Percentiles rank a stretch among this genome's conserved stretches.
Evolutionary conservation across 1,140 invertebrate species (phyloP).

Genomic region (Lordiphosa stackelbergi): DNA sequence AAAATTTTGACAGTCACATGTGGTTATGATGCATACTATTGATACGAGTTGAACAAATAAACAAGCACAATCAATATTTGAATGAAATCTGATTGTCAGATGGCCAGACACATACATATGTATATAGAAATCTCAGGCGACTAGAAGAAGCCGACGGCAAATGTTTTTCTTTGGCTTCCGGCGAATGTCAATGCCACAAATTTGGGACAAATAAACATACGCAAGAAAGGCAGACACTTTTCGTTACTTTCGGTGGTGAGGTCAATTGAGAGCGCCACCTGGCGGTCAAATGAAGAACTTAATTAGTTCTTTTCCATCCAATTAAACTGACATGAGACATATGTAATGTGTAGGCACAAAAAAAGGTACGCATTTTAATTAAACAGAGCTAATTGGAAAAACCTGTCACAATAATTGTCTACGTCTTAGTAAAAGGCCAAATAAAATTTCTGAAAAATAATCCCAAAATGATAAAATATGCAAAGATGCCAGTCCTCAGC

Average conservation of each 20-base stretch:
- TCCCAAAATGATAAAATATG: conserved; percentile 31
- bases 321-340: conserved; percentile 48
- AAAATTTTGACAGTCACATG: too few species aligned
- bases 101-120: conserved; percentile 38
- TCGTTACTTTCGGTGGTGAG: background rate
- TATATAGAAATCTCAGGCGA: conserved; percentile 27
- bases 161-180: conserved; percentile 71
- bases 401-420: conserved; percentile 8
- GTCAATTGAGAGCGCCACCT: conserved; percentile 43
- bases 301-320: conserved; percentile 67
- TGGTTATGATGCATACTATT: conserved; percentile 12
- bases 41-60: conserved; percentile 36
- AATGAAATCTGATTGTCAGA: conserved; percentile 39
- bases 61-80: conserved; percentile 25
- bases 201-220: conserved; percentile 46
- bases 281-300: conserved; percentile 51
- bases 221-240: conserved; percentile 11
- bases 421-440: background rate
- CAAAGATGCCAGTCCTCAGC: conserved; percentile 26
- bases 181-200: conserved; percentile 71
- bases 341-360: conserved; percentile 19
- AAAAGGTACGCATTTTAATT: conserved; percentile 19
- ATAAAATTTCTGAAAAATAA: conserved; percentile 20
- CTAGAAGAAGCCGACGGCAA: conserved; percentile 63
- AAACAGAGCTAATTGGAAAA: conserved; percentile 6